These are phyloP conservation scores for Puntigrus tetrazona DNA, from an alignment of 2,113 vertebrate genomes.

Conservation along the genomic window DNA sequence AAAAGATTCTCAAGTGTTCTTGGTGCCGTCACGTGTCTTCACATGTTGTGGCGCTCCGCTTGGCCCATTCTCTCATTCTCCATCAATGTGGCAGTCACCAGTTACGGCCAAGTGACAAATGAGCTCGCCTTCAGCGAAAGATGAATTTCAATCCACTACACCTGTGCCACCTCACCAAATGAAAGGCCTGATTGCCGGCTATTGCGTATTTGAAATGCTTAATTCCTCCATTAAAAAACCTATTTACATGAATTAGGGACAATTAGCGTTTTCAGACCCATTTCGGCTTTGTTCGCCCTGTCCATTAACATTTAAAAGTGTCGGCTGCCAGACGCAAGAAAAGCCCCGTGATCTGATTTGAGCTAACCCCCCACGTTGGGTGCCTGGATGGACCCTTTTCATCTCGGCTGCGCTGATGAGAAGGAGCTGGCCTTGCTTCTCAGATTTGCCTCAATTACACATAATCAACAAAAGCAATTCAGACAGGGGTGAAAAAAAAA, in stretches of 20 bases:
- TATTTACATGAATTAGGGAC: constrained; percentile 82
- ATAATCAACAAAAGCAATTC: constrained; percentile 72
- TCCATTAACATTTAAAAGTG: constrained; percentile 83
- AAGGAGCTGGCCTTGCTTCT: constrained; percentile 58
- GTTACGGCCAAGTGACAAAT: constrained; percentile 78
- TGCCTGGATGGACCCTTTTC: constrained; percentile 64
- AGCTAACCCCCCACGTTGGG: constrained; percentile 68
- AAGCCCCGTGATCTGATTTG: constrained; percentile 70
- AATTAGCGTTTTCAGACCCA: constrained; percentile 82
- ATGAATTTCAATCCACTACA: constrained; percentile 80
- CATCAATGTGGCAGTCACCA: constrained; percentile 55
- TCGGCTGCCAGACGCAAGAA: constrained; percentile 76
- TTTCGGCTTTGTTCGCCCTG: constrained; percentile 76
- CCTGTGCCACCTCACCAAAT: constrained; percentile 77
- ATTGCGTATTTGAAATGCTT: constrained; percentile 80
- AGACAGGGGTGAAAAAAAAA: constrained; percentile 57
- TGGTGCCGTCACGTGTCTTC: background rate
- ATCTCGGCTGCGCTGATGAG: constrained; percentile 55
- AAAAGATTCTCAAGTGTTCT: background rate
- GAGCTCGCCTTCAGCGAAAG: constrained; percentile 72
- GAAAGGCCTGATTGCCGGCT: constrained; percentile 78
- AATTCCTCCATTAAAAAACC: constrained; percentile 81
- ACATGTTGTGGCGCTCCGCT: background rate
- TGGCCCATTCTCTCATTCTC: constrained; percentile 47
- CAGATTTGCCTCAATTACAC: constrained; percentile 71